These are phyloP conservation scores for Macropodus opercularis DNA, from an alignment of 2,797 vertebrate genomes.

Conservation along the genomic window DNA sequence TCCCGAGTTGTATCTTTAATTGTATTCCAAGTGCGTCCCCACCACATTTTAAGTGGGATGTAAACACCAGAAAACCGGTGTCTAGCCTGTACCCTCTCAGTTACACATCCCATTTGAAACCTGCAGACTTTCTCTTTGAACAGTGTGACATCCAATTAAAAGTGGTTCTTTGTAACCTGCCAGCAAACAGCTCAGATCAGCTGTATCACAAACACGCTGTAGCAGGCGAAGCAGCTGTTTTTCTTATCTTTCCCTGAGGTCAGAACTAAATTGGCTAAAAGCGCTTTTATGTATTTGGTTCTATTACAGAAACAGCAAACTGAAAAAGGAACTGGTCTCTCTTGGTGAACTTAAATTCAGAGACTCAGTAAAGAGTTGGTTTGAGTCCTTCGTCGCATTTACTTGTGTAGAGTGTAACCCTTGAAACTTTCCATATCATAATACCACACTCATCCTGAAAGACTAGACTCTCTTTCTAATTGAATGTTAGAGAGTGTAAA, in stretches of 20 bases:
- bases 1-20: not conserved
- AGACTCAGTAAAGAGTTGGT: conserved; percentile 2
- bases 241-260: conserved; percentile 41
- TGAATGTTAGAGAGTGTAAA: conserved; percentile 37
- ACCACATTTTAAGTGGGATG: conserved; percentile 10
- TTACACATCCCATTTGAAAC: conserved; percentile 28
- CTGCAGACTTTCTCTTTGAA: conserved; percentile 18
- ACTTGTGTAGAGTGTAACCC: conserved; percentile 7
- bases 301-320: conserved; percentile 12
- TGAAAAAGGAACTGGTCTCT: not conserved
- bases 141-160: conserved; percentile 52
- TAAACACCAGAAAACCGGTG: conserved; percentile 14
- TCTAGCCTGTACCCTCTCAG: conserved; percentile 11
- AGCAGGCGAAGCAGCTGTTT: conserved; percentile 20
- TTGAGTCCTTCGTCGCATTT: conserved; percentile 9
- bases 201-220: conserved; percentile 25
- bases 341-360: conserved; percentile 11
- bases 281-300: conserved; percentile 14
- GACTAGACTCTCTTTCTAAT: conserved; percentile 22
- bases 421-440: not conserved
- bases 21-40: not conserved
- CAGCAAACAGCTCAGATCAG: conserved; percentile 38
- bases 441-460: conserved; percentile 3
- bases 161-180: conserved; percentile 29
- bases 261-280: conserved; percentile 43